Base-by-base conservation (phyloP, 37 sponge, comb jelly and placozoan genomes). In the Halisarca cf. caerulea region DNA sequence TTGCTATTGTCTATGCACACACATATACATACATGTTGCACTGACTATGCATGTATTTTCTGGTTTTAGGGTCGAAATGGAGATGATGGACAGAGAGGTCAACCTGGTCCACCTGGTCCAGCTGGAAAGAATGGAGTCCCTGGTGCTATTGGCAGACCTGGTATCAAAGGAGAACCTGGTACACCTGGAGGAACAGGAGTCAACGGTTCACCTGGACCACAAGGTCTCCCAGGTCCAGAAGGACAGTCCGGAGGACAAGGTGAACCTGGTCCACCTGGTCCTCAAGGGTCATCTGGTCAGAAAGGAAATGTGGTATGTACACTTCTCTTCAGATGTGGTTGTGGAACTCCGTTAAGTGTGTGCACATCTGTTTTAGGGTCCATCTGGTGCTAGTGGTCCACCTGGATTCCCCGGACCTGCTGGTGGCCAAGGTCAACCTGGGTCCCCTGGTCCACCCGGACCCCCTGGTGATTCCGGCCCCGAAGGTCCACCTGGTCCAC, bases 381-480 rank as follows among this genome's bases (percentile, higher is more conserved):
- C 58, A 35, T 2, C 30, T 34, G 81, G 81, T 14, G 60, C 53
- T 58, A 39, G 23, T 59, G 81, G 81, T 59, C 5, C 64, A 42
- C 64, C 60, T 39, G 93, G 93, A 45, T 58, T 82, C 9, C 18
- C 58, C 36, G 93, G 93, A 70, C 85, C 73, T 14, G 83, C 81
- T 47, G 93, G 93, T 39, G 35, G n/a, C 20, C 36, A 89, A 82
- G 90, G 90, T 40, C 39, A 33, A 18, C 78, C 83, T 82, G 90
- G 85, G 32, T 40, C 84, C 0, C 71, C 71, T 69, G 91, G 91
- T 15, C 66, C 85, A 28, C 33, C 61, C 0, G 90, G 90, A 20
- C 82, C 51, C n/a, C 35, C 62, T 0, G 90, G 90, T 58, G 66
- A 21, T 35, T 11, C n/a, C 15, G 86, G 86, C 41, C 32, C 77